Conservation (phyloP, 1,140 invertebrate genomes). For the Drosophila sp. region DNA sequence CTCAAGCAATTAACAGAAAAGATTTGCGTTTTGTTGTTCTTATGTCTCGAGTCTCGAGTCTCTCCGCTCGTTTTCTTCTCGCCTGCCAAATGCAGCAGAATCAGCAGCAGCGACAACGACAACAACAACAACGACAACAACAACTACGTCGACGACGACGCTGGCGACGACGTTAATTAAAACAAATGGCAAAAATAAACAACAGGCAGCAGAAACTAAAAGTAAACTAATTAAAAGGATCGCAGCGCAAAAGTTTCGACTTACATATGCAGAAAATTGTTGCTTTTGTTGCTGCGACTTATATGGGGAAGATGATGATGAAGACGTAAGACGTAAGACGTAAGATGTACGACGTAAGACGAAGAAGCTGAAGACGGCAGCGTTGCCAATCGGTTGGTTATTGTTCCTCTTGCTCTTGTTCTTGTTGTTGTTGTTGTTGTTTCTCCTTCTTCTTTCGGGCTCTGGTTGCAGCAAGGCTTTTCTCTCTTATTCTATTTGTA, state of each 20-base stretch:
- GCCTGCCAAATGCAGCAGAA: conserved; percentile 42
- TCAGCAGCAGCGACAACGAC: background rate
- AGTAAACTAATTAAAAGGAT: conserved; percentile 76
- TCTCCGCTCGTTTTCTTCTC: conserved; percentile 35
- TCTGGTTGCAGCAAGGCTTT: conserved; percentile 27
- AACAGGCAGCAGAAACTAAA: conserved; percentile 61
- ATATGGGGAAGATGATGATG: conserved; percentile 1
- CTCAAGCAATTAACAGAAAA: conserved; percentile 53
- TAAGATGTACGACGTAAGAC: background rate
- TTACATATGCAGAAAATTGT: conserved; percentile 75
- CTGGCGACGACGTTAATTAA: conserved; percentile 58
- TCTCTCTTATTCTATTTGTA: conserved; percentile 14
- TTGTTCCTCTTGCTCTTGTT: conserved; percentile 21
- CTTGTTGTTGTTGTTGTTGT: conserved; percentile 13
- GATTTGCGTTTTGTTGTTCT: conserved; percentile 47
- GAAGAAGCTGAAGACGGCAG: background rate
- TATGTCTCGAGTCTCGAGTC: conserved; percentile 28
- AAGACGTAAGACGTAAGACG: conserved; percentile 2
- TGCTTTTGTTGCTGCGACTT: conserved; percentile 37
- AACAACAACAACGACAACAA: background rate
- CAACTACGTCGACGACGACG: conserved; percentile 12
- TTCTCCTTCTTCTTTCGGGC: conserved; percentile 1
- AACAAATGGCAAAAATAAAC: conserved; percentile 77
- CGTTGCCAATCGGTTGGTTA: background rate
- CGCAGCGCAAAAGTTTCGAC: conserved; percentile 57